Evolutionary conservation across 2,888 invertebrate genomes (phyloP), one percentile per base, ranked within the genome.

Genomic region (Ypsolopha scabrella): DNA sequence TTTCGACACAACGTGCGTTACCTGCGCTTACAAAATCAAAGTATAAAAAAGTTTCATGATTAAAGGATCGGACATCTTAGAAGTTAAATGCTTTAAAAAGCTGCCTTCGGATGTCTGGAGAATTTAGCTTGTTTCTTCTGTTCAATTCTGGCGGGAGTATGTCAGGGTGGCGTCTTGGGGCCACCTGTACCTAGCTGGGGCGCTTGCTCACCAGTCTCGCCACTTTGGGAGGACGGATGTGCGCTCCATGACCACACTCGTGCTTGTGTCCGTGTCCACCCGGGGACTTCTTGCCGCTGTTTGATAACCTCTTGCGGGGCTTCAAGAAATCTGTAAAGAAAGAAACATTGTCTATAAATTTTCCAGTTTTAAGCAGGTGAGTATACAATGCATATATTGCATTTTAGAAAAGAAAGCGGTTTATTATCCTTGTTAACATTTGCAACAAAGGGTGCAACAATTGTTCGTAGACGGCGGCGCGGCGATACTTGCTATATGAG

Each of bases 281-380:
- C 10, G 82, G 83, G n/a, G 85, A 83, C 70, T 85, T 87, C 74
- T 88, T 81, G 58, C 80, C 81, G 58, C 62, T 72, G 67, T 70
- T 80, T 58, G 88, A 72, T 69, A 86, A 70, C 71, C 89, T 88
- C 72, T 91, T 91, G 72, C 90, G 89, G 53, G 89, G 88, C 70
- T 89, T 88, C 89, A 91, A 83, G 80, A 87, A 91, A 86, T 91
- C 91, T 91, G 90, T 38, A 90, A 86, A 65, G 58, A 56, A 39
- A 43, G 36, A 38, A 48, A 53, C 44, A n/a, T 33, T 3, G 47
- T 47, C 11, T 35, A n/a, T 46, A 10, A 46, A 34, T 34, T 34
- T 9, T 43, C 13, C 43, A 43, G 43, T 14, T 13, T 13, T 13
- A 43, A 1, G 9, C 9, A 43, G 14, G 43, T 43, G 47, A 24